A percentile compares a stretch with the other conserved stretches of the same genome.
These are phyloP conservation scores for Schizaphis graminum DNA, from an alignment of 2,888 invertebrate genomes.

Conservation along the genomic window DNA sequence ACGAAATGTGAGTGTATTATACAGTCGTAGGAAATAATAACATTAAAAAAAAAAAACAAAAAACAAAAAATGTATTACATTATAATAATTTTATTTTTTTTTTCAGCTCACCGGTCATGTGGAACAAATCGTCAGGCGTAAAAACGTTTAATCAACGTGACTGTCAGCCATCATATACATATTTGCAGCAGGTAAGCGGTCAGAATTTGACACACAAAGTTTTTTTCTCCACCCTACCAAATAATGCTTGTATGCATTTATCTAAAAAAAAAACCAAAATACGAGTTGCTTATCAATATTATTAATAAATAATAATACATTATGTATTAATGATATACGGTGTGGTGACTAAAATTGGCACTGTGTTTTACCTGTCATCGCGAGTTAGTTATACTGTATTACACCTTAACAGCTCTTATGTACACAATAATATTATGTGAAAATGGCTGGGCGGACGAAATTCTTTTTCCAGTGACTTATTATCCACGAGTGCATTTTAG, in stretches of 20 bases:
- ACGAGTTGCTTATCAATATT: background rate
- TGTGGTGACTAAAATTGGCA: constrained; percentile 18
- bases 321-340: background rate
- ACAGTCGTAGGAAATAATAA: constrained; percentile 11
- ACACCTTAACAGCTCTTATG: background rate
- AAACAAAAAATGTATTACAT: constrained; percentile 3
- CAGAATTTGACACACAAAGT: constrained; percentile 51
- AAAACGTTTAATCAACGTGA: constrained; percentile 64
- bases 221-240: background rate
- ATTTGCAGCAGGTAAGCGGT: constrained; percentile 51
- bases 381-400: background rate
- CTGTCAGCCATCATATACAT: constrained; percentile 37
- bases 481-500: background rate
- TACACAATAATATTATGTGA: background rate
- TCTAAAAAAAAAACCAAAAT: constrained; percentile 23
- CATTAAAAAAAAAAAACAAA: background rate
- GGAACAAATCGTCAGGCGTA: constrained; percentile 62
- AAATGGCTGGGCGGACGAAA: background rate
- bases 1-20: background rate
- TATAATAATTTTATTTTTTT: constrained; percentile 40
- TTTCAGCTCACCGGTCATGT: constrained; percentile 61
- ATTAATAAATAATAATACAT: background rate
- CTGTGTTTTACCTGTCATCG: background rate
- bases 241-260: background rate
- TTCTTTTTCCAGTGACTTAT: background rate